Conservation (phyloP, 2,888 invertebrate species). For the Fissipunctia ypsillon region DNA sequence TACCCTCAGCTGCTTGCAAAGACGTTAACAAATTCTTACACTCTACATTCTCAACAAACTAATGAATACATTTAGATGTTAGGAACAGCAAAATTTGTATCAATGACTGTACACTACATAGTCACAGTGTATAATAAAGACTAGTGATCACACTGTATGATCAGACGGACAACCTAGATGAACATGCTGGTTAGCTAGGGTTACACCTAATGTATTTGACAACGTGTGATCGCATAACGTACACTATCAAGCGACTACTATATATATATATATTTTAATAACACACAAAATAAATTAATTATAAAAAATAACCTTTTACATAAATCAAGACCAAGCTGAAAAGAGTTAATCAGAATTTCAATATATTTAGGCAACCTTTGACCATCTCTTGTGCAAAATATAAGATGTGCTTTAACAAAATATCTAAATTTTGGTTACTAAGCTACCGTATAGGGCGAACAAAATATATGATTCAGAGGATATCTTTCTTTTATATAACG, state of each 20-base stretch:
- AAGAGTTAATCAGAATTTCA: conserved; percentile 90
- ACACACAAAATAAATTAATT: conserved; percentile 74
- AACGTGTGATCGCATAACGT: conserved; percentile 67
- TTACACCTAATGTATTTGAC: conserved; percentile 58
- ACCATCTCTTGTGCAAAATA: conserved; percentile 86
- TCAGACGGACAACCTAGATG: conserved; percentile 67
- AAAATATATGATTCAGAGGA: conserved; percentile 62
- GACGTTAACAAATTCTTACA: conserved; percentile 90
- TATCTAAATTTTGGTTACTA: conserved; percentile 77
- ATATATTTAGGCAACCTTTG: conserved; percentile 80
- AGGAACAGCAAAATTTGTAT: conserved; percentile 62
- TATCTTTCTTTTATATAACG: conserved; percentile 68
- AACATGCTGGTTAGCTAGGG: conserved; percentile 68
- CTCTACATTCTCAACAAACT: conserved; percentile 76
- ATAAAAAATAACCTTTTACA: conserved; percentile 81
- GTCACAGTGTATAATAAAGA: conserved; percentile 49
- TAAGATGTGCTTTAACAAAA: conserved; percentile 83
- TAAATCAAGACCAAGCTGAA: conserved; percentile 91
- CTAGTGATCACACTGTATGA: conserved; percentile 58
- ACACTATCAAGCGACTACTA: conserved; percentile 78
- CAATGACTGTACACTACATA: conserved; percentile 64
- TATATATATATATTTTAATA: conserved; percentile 63
- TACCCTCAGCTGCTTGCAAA: conserved; percentile 92
- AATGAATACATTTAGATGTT: conserved; percentile 66
- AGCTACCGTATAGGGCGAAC: conserved; percentile 74